Evolutionary conservation across 2,113 vertebrate genomes (phyloP).

Genomic region (Phocoena phocoena): DNA sequence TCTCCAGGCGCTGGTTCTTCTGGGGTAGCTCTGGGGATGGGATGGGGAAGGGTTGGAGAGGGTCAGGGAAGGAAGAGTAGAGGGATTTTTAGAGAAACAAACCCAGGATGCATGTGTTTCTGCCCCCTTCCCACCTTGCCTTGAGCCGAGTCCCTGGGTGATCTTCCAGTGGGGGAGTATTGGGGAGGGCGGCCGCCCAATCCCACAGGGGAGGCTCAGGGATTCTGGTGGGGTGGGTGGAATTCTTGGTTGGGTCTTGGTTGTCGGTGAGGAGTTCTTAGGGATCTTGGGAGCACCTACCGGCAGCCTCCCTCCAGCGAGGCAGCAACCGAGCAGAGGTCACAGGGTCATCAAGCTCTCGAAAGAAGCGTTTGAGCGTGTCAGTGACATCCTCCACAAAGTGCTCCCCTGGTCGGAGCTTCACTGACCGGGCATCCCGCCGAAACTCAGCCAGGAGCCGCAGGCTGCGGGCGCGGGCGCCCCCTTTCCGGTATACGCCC

Average conservation of each 20-base stretch:
- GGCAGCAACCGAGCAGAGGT: slow-evolving; percentile 93
- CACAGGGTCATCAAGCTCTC: slow-evolving; percentile 95
- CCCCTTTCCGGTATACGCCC: slow-evolving; percentile 97
- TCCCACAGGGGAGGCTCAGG: neutral
- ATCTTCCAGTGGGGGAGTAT: neutral
- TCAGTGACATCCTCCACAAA: slow-evolving; percentile 98
- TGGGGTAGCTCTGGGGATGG: slow-evolving; percentile 84
- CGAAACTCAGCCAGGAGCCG: slow-evolving; percentile 97
- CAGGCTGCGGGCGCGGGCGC: slow-evolving; percentile 95
- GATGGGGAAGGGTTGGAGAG: rapidly evolving
- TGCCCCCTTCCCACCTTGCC: neutral
- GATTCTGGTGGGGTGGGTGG: neutral
- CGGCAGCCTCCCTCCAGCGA: slow-evolving; percentile 94
- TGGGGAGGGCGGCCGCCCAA: neutral
- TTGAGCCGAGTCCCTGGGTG: neutral
- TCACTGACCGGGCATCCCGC: slow-evolving; percentile 94
- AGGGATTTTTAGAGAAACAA: slow-evolving; percentile 13
- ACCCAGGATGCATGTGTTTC: neutral
- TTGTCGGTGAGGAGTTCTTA: neutral
- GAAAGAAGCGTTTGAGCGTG: slow-evolving; percentile 97
- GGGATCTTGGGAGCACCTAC: slow-evolving; percentile 87
- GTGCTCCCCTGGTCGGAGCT: slow-evolving; percentile 95
- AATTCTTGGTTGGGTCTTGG: neutral
- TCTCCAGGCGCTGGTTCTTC: slow-evolving; percentile 89
- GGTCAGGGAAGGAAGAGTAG: neutral